Evolutionary conservation across 2,888 invertebrate species (phyloP), one percentile per base, ranked within the genome.

Genomic region (Thereva unica): DNA sequence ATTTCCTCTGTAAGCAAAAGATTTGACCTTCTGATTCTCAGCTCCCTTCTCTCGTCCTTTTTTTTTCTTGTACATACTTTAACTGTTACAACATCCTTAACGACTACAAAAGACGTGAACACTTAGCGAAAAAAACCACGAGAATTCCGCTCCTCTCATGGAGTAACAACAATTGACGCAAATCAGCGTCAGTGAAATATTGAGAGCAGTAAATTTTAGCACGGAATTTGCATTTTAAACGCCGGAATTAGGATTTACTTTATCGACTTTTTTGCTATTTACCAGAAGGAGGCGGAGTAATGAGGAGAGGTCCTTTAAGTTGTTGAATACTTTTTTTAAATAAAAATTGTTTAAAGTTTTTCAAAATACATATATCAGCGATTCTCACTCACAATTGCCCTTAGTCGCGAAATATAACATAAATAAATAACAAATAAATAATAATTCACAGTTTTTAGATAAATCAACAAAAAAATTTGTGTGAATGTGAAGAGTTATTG

Each of bases 151-250:
- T 23, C 23, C 23, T 23, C 23, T 23, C 40, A 12, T 40, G 35
- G 50, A 61, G 38, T 49, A 38, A 38, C 10, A 61, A 61, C 61
- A 61, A 61, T 42, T 61, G 61, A 61, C 50, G 23, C 61, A 61
- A 61, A 61, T 61, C 61, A 61, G 61, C 47, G 61, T 49, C 50
- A 61, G 50, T 61, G 50, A 61, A 61, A 61, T 61, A 61, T 61
- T 61, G 61, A 61, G 61, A 61, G 61, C 61, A 50, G 41, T 61
- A 61, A 61, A 61, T 61, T 50, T 23, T 23, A 23, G 50, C 49
- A 38, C 41, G 23, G 50, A 61, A 61, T 61, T 61, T 61, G 41
- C 61, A 61, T 61, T 61, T 61, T 61, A 61, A 61, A 50, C 12
- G 41, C 41, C 34, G 50, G 41, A 61, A 61, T 61, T 61, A 61